phyloP scores from a whole-genome alignment of 2,113 vertebrate species.

The Nothobranchius furzeri region DNA sequence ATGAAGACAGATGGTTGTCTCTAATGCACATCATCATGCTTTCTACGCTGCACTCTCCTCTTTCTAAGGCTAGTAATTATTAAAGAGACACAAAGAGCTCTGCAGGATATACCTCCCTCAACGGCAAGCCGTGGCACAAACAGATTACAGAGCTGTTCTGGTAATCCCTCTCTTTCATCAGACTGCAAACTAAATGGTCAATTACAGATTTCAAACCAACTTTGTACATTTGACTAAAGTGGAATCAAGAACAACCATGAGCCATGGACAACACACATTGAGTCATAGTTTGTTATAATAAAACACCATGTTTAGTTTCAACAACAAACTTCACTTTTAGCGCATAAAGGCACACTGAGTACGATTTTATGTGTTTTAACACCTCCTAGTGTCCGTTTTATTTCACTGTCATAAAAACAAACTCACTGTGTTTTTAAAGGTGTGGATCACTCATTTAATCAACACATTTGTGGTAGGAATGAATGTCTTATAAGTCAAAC shows the following conservation, averaged over 20 bases:
- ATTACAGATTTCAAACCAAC: slow-evolving; percentile 14
- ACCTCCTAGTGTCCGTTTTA: no score
- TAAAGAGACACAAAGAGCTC: slow-evolving; percentile 63
- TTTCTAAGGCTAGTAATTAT: slow-evolving; percentile 63
- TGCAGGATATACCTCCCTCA: slow-evolving; percentile 45
- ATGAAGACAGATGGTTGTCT: slow-evolving; percentile 37
- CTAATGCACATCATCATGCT: slow-evolving; percentile 48
- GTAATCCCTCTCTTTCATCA: slow-evolving; percentile 2
- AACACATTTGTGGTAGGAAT: no score
- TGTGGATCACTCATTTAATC: no score
- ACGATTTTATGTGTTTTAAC: no score
- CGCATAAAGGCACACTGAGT: no score
- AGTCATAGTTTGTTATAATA: neutral
- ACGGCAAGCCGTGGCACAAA: slow-evolving; percentile 42
- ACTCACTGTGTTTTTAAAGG: no score
- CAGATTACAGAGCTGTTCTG: slow-evolving; percentile 43
- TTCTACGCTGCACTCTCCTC: slow-evolving; percentile 40
- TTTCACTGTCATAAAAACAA: no score
- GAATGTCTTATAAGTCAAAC: no score
- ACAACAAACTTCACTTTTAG: no score
- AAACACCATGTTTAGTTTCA: no score
- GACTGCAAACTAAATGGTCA: slow-evolving; percentile 17
- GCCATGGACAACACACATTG: neutral
- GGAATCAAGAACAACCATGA: neutral
- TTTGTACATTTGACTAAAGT: neutral